Conservation (phyloP, 2,888 invertebrate genomes). For the Scaptodrosophila latifasciaeformis region DNA sequence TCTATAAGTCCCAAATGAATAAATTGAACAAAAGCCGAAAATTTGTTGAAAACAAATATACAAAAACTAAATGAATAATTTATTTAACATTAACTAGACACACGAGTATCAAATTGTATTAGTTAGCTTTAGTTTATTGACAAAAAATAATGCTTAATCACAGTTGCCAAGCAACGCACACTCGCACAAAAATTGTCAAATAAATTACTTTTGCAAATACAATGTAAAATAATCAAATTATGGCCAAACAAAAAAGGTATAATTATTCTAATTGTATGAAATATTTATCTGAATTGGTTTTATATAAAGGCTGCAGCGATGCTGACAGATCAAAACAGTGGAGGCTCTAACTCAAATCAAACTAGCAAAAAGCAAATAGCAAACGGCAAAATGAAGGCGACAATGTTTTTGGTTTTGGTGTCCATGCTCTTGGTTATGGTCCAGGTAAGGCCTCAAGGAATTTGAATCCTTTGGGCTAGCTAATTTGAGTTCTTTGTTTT, state of each 20-base stretch:
- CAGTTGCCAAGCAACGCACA: background rate
- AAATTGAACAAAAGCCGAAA: too few relatives aligned
- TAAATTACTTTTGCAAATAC: background rate
- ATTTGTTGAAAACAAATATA: slow-evolving; percentile 1
- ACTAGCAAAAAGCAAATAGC: background rate
- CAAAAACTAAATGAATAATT: slow-evolving; percentile 50
- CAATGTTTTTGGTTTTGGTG: slow-evolving; percentile 31
- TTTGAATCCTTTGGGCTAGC: background rate
- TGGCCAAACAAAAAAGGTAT: slow-evolving; percentile 27
- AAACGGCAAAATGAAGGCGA: slow-evolving; percentile 40
- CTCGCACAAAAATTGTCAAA: background rate
- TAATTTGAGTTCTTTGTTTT: background rate
- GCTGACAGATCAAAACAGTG: slow-evolving; percentile 15
- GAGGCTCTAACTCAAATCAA: slow-evolving; percentile 10
- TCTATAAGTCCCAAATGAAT: too few relatives aligned
- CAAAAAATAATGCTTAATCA: too few relatives aligned
- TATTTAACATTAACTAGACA: too few relatives aligned
- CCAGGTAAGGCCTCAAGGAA: slow-evolving; percentile 38
- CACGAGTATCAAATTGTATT: too few relatives aligned
- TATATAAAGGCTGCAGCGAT: slow-evolving; percentile 37
- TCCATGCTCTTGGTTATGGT: slow-evolving; percentile 37
- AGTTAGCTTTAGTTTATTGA: too few relatives aligned
- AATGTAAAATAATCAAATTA: slow-evolving; percentile 50
- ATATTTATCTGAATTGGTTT: slow-evolving; percentile 5
- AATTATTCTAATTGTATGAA: slow-evolving; percentile 55